These are phyloP conservation scores for Notarius quadriscutis DNA, from an alignment of 2,113 vertebrate species.

Conservation along the genomic window DNA sequence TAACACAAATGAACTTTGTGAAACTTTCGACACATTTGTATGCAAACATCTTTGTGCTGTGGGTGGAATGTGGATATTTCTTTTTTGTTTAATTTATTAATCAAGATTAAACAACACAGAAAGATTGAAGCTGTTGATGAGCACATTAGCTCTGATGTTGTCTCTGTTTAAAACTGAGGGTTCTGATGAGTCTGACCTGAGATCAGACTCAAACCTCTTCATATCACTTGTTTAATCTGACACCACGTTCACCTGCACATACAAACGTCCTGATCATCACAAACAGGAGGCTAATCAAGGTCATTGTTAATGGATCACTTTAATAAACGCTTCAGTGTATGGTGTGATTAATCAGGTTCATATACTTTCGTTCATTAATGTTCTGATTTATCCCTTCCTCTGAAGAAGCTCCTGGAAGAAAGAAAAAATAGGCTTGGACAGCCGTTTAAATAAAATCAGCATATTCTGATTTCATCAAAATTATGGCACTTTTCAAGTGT, in stretches of 20 bases:
- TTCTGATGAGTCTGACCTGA: not conserved
- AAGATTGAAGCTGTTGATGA: not conserved
- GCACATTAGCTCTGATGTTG: not conserved
- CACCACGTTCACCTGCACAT: conserved; percentile 6
- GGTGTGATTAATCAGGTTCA: conserved; percentile 67
- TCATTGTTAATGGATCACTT: conserved; percentile 59
- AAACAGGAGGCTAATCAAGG: conserved; percentile 46
- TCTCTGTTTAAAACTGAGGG: not conserved
- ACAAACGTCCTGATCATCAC: conserved; percentile 41
- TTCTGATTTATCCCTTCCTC: conserved; percentile 63
- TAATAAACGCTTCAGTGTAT: conserved; percentile 52
- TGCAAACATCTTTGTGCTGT: not conserved
- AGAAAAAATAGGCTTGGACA: conserved; percentile 53
- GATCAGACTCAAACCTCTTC: not conserved
- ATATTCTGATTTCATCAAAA: conserved; percentile 13
- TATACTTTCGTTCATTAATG: conserved; percentile 62
- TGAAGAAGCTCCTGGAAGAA: conserved; percentile 55
- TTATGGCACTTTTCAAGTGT: not conserved
- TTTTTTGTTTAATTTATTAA: not conserved
- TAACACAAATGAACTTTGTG: not conserved
- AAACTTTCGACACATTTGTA: not conserved
- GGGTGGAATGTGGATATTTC: not conserved
- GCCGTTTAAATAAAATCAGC: conserved; percentile 44
- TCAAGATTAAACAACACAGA: not conserved
- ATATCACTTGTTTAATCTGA: conserved; percentile 3